These are phyloP conservation scores for Entelurus aequoreus DNA, from an alignment of 2,113 vertebrate species.

Conservation along the genomic window DNA sequence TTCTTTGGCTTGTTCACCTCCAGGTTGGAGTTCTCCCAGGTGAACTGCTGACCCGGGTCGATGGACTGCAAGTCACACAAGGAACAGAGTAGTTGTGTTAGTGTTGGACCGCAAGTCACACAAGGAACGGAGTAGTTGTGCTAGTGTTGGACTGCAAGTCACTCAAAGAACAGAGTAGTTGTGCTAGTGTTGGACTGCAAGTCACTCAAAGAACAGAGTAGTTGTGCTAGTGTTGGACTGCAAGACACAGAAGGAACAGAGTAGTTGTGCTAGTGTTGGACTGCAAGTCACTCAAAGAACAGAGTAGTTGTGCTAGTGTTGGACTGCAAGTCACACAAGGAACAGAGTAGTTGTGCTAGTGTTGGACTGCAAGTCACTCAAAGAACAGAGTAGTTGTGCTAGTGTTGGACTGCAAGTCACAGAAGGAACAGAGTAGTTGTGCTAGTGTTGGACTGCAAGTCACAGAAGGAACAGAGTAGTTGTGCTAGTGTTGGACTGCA, in stretches of 20 bases:
- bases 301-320: constrained; percentile 9
- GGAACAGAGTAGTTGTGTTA: neutral
- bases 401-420: constrained; percentile 76
- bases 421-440: constrained; percentile 3
- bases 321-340: constrained; percentile 75
- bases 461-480: constrained; percentile 10
- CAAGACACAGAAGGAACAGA: constrained; percentile 40
- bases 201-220: constrained; percentile 23
- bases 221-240: constrained; percentile 71
- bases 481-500: constrained; percentile 71
- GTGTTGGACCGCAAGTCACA: constrained; percentile 12
- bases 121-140: neutral
- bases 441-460: constrained; percentile 74
- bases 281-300: constrained; percentile 66
- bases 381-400: constrained; percentile 1
- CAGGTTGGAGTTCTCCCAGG: constrained; percentile 97
- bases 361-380: constrained; percentile 76
- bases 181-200: constrained; percentile 73
- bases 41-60: constrained; percentile 97
- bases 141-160: constrained; percentile 74
- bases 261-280: constrained; percentile 56
- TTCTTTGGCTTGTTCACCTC: constrained; percentile 99
- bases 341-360: neutral
- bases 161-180: constrained; percentile 9
- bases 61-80: constrained; percentile 79